phyloP scores from a whole-genome alignment of 2,888 invertebrate species.

The Bellardia pandia region DNA sequence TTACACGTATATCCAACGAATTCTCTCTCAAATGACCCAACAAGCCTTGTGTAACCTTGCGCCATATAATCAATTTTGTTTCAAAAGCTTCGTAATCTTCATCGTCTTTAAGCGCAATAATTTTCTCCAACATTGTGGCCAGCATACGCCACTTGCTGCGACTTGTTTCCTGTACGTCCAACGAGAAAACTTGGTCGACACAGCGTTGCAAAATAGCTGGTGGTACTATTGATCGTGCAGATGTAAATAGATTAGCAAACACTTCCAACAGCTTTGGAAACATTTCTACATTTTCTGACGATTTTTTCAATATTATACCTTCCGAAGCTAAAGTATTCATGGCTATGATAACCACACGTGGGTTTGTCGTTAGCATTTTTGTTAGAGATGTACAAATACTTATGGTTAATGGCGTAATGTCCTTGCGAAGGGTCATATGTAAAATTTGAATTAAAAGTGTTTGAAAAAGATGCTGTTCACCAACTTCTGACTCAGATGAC shows the following conservation, averaged over 20 bases:
- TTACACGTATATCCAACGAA: slow-evolving; percentile 76
- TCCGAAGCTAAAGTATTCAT: slow-evolving; percentile 77
- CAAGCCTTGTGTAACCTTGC: slow-evolving; percentile 77
- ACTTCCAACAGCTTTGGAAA: slow-evolving; percentile 64
- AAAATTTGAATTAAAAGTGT: slow-evolving; percentile 77
- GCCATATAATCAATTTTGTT: slow-evolving; percentile 80
- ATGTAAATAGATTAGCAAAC: slow-evolving; percentile 74
- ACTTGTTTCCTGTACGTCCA: slow-evolving; percentile 73
- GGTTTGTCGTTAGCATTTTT: slow-evolving; percentile 72
- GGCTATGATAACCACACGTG: slow-evolving; percentile 75
- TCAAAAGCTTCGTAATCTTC: slow-evolving; percentile 78
- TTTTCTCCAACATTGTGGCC: slow-evolving; percentile 74
- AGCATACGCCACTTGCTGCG: slow-evolving; percentile 76
- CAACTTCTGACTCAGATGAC: slow-evolving; percentile 66
- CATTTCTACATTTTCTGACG: slow-evolving; percentile 61
- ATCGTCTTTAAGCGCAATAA: slow-evolving; percentile 77
- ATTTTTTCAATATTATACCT: slow-evolving; percentile 67
- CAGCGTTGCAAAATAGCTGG: slow-evolving; percentile 77
- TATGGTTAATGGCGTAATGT: slow-evolving; percentile 75
- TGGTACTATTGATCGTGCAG: slow-evolving; percentile 75
- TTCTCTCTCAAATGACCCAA: slow-evolving; percentile 77
- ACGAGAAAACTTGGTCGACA: slow-evolving; percentile 75
- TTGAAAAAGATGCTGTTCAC: slow-evolving; percentile 77
- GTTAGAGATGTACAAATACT: slow-evolving; percentile 76
- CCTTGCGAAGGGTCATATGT: slow-evolving; percentile 75